phyloP scores from a whole-genome alignment of 2,888 invertebrate genomes.

The Harmothoe impar region DNA sequence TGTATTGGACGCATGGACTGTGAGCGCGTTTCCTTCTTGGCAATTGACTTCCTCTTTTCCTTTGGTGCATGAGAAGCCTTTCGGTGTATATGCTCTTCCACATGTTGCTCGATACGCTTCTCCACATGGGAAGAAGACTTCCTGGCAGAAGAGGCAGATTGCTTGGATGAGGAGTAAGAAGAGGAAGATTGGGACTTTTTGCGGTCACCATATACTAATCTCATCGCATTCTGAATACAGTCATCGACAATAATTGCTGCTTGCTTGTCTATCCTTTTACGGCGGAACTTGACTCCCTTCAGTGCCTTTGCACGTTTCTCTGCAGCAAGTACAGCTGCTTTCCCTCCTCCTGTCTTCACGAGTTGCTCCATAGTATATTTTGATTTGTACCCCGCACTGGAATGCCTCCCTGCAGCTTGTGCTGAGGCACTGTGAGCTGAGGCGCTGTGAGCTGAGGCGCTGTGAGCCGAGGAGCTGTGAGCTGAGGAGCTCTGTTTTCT shows the following conservation, averaged over 20 bases:
- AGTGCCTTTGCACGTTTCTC: neutral
- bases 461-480: neutral
- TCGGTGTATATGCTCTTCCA: slow-evolving; percentile 39
- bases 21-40: neutral
- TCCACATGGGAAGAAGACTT: slow-evolving; percentile 3
- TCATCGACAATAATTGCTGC: slow-evolving; percentile 64
- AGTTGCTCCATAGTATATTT: neutral
- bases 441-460: neutral
- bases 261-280: slow-evolving; percentile 50
- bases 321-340: neutral
- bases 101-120: neutral
- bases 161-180: neutral
- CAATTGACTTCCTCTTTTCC: neutral
- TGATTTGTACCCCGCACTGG: neutral
- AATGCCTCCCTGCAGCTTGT: neutral
- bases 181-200: neutral
- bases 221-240: slow-evolving; percentile 59
- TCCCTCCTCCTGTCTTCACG: neutral
- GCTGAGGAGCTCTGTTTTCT: slow-evolving; percentile 18
- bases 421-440: neutral
- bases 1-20: neutral
- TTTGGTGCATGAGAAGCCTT: neutral
- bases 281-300: slow-evolving; percentile 63
- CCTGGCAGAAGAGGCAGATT: neutral
- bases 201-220: slow-evolving; percentile 7